Conservation (phyloP, 2,888 invertebrate genomes). For the Tricholauxania praeusta region DNA sequence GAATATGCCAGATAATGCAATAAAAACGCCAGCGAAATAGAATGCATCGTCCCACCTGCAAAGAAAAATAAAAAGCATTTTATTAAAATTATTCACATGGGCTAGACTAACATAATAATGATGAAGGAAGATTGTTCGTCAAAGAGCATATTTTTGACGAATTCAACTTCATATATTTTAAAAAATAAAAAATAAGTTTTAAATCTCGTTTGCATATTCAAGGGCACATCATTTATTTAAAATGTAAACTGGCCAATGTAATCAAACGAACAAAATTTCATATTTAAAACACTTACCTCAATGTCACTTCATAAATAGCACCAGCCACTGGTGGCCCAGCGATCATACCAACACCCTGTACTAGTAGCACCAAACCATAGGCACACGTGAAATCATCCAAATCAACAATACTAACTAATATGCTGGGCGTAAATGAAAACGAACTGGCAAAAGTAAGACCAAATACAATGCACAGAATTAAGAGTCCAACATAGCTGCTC, state of each 20-base stretch:
- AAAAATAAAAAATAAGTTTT: too few relatives aligned
- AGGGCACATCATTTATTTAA: too few relatives aligned
- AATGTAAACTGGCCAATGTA: background rate
- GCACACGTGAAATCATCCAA: constrained; percentile 92
- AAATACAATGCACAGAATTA: constrained; percentile 74
- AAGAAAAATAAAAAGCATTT: constrained; percentile 40
- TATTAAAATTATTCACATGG: background rate
- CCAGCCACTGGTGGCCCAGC: constrained; percentile 94
- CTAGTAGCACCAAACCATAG: constrained; percentile 88
- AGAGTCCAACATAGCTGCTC: constrained; percentile 56
- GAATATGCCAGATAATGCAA: constrained; percentile 78
- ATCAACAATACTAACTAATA: constrained; percentile 89
- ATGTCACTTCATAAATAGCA: constrained; percentile 66
- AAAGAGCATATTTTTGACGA: too few relatives aligned
- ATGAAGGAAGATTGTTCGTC: too few relatives aligned
- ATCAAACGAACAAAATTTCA: background rate
- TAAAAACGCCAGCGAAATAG: constrained; percentile 84
- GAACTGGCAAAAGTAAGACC: constrained; percentile 93
- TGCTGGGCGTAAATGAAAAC: constrained; percentile 90
- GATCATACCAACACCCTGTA: constrained; percentile 93
- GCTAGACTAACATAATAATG: too few relatives aligned
- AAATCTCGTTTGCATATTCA: background rate
- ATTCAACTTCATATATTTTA: too few relatives aligned
- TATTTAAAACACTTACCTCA: constrained; percentile 53
- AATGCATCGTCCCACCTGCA: constrained; percentile 82